Percentiles rank a stretch among this genome's conserved stretches.
Conservation (phyloP, 2,888 invertebrate genomes). For the Agrilus biguttatus region DNA sequence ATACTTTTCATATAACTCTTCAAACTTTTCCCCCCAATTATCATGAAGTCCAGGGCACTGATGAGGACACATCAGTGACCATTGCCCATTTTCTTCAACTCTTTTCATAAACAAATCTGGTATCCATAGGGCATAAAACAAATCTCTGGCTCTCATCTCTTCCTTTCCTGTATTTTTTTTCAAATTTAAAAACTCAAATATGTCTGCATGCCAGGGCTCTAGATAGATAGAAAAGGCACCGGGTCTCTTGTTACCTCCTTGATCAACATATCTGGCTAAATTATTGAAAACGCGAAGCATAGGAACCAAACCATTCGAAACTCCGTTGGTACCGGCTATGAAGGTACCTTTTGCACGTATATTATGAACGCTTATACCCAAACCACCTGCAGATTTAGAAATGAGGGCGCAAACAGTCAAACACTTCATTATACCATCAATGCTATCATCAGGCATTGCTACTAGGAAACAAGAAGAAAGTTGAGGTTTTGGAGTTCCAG, state of each 20-base stretch:
- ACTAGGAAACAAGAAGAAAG: slow-evolving; percentile 91
- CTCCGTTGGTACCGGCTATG: slow-evolving; percentile 88
- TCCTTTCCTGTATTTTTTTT: slow-evolving; percentile 95
- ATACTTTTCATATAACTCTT: slow-evolving; percentile 71
- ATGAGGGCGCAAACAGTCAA: slow-evolving; percentile 87
- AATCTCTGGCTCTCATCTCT: slow-evolving; percentile 83
- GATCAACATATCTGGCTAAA: slow-evolving; percentile 92
- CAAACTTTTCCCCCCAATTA: slow-evolving; percentile 92
- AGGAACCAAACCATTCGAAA: slow-evolving; percentile 90
- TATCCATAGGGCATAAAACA: slow-evolving; percentile 96
- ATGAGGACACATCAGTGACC: slow-evolving; percentile 97
- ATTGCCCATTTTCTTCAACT: slow-evolving; percentile 66
- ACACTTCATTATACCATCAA: slow-evolving; percentile 89
- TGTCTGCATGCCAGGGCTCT: slow-evolving; percentile 98
- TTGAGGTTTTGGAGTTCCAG: slow-evolving; percentile 83
- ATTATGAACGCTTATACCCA: slow-evolving; percentile 91
- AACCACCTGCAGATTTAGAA: slow-evolving; percentile 94
- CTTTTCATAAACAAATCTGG: slow-evolving; percentile 97
- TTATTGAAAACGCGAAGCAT: slow-evolving; percentile 93
- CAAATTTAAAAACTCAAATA: slow-evolving; percentile 88
- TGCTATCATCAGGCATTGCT: slow-evolving; percentile 88
- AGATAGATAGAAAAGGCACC: slow-evolving; percentile 96
- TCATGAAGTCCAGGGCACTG: slow-evolving; percentile 82
- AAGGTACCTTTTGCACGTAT: slow-evolving; percentile 84
- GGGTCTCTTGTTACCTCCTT: slow-evolving; percentile 94